Base-by-base conservation (phyloP, 2,113 vertebrate species). In the Grammomys dolichurus region DNA sequence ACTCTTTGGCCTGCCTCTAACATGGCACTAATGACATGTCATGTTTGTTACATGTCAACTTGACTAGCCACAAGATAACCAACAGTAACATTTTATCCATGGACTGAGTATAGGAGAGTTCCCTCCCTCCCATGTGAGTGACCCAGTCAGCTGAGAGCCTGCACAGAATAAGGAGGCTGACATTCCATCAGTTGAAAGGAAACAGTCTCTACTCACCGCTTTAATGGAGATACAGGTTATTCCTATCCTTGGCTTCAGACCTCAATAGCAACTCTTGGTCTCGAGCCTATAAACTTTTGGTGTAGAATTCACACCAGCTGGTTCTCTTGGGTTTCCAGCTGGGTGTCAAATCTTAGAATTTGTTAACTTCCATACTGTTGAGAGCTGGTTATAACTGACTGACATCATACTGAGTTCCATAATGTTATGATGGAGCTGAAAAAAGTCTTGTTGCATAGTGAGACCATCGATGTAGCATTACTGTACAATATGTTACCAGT, bases 71-170 rank as follows among this genome's bases (percentile, higher is more conserved):
- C 8, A 43, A 33, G 40, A 14, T 51, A 19, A 28, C 81, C 20
- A 63, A 43, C 31, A 80, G 0, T 1, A 70, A 43, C 31, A 80
- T 0, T 1, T 48, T 31, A 77, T 26, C 58, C 9, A 65, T 0
- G 16, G 26, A 60, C 9, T 63, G 9, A 82, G 63, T 40, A 77
- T 51, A 63, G 60, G 36, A 19, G 43, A 89, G 1, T 70, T 33
- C 12, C 14, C 24, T 89, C 24, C 22, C 13, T 67, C 43, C 5
- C 14, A 5, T 10, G 10, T 48, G 48, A 2, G 46, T 43, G 63
- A 12, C 33, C 46, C 22, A 63, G 51, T 67, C 54, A 84, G 69
- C 4, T 31, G 60, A 95, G 48, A 81, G 46, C 69, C 54, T 72
- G 46, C 36, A 43, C 2, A 36, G 33, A 73, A n/a, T 22, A 54